phyloP scores from a whole-genome alignment of 1,140 invertebrate genomes.

The Phthorimaea operculella region DNA sequence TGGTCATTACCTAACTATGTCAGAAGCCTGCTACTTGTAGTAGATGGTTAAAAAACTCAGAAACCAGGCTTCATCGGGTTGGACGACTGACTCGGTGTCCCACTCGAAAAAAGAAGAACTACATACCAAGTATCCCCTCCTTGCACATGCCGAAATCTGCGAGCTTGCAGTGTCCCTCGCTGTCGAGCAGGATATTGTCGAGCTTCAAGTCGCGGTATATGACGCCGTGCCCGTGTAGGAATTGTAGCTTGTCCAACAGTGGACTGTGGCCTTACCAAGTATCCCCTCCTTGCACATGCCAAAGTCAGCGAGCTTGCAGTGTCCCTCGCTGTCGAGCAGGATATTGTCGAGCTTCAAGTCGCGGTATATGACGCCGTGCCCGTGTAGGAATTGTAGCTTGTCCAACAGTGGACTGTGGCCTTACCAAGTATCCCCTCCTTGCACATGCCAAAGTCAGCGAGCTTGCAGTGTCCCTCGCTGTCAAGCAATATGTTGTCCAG shows the following conservation, averaged over 20 bases:
- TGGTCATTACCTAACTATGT: too few relatives aligned
- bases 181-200: conserved; percentile 98
- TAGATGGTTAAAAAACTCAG: too few relatives aligned
- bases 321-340: conserved; percentile 95
- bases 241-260: too few relatives aligned
- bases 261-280: conserved; percentile 53
- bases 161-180: conserved; percentile 98
- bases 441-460: conserved; percentile 99
- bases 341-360: conserved; percentile 99
- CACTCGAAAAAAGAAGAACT: too few relatives aligned
- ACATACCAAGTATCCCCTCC: conserved; percentile 77
- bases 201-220: conserved; percentile 99
- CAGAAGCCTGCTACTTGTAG: too few relatives aligned
- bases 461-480: conserved; percentile 97
- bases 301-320: conserved; percentile 98
- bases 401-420: conserved; percentile 94
- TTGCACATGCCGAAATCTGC: conserved; percentile 99
- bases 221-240: too few relatives aligned
- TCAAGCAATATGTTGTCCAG: conserved; percentile 99
- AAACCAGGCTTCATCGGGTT: too few relatives aligned
- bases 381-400: conserved; percentile 98
- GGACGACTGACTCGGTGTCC: too few relatives aligned
- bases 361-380: conserved; percentile 97
- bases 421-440: conserved; percentile 83
- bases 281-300: conserved; percentile 98